A percentile compares a stretch with the other conserved stretches of the same genome.
Conservation (phyloP, 2,113 vertebrate species). For the Phalacrocorax carbo region DNA sequence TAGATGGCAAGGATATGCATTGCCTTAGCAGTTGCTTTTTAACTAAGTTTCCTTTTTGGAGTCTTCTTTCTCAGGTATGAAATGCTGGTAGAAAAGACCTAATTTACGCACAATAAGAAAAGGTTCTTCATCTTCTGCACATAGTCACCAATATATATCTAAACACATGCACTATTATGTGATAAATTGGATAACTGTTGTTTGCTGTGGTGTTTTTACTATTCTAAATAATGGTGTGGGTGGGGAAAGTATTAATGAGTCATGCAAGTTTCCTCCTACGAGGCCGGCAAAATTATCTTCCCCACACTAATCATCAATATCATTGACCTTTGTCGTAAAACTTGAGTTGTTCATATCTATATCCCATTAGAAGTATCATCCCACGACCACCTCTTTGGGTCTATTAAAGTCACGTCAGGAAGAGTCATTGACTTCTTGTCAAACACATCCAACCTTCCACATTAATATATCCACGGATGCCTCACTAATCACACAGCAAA, state of each 20-base stretch:
- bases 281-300: conserved; percentile 71
- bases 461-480: conserved; percentile 58
- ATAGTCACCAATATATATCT: background rate
- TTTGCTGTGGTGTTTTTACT: background rate
- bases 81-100: background rate
- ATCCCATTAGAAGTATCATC: conserved; percentile 71
- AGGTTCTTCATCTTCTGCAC: background rate
- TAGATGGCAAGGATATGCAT: background rate
- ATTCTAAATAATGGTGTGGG: background rate
- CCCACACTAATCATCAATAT: conserved; percentile 67
- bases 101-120: background rate
- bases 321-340: conserved; percentile 79
- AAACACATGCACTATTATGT: background rate
- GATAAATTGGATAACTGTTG: background rate
- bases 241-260: conserved; percentile 57
- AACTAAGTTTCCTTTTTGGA: background rate
- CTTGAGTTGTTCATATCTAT: conserved; percentile 68
- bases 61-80: background rate
- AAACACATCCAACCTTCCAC: conserved; percentile 67
- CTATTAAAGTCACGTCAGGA: conserved; percentile 76
- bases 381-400: conserved; percentile 68
- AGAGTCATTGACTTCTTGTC: conserved; percentile 78
- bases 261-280: conserved; percentile 64
- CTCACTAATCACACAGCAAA: conserved; percentile 65
- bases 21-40: background rate